Base-by-base conservation (phyloP, 1,140 invertebrate genomes). In the Zaprionus kolodkinae region DNA sequence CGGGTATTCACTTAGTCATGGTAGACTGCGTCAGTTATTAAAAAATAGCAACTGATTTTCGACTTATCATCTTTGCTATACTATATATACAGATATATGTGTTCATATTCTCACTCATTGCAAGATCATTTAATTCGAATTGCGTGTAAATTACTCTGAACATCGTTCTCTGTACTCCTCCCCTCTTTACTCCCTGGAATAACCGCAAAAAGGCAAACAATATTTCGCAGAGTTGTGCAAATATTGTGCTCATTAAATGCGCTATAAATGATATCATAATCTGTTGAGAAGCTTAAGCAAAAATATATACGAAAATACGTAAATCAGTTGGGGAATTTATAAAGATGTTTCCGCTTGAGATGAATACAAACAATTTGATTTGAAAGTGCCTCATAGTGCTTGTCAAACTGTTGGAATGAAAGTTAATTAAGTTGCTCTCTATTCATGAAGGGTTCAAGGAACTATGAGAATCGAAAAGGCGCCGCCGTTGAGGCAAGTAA, bases 401-500 rank as follows among this genome's bases (percentile, higher is more conserved):
- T 71, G 36, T 80, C 86, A 54, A 80, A 79, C 65, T 56, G 66
- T 83, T 33, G 52, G 15, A 40, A 63, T 43, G 84, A 89, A 81
- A 89, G 84, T 81, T 88, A 89, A 88, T 88, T 89, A 88, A 88
- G 85, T 80, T 81, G 77, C 68, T 57, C 61, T 0, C 33, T 1
- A 9, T 30, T 30, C 56, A 15, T 48, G 59, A 57, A 17, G 83
- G 73, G 84, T 88, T 88, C 84, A 89, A 88, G 78, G 74, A 88
- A 88, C 84, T 88, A 67, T 45, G 62, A 40, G 54, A 79, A 61
- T 73, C 66, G 66, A 66, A 72, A 78, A 76, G 72, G 64, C 72
- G 66, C 76, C 72, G 62, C 63, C 72, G 66, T 72, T 68, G 62
- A 57, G 27, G 1, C 60, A 70, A 89, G 81, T 88, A 84, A 87